Percentiles rank a stretch among this genome's conserved stretches.
phyloP scores from a whole-genome alignment of 2,113 vertebrate species.

The Neomonachus schauinslandi region DNA sequence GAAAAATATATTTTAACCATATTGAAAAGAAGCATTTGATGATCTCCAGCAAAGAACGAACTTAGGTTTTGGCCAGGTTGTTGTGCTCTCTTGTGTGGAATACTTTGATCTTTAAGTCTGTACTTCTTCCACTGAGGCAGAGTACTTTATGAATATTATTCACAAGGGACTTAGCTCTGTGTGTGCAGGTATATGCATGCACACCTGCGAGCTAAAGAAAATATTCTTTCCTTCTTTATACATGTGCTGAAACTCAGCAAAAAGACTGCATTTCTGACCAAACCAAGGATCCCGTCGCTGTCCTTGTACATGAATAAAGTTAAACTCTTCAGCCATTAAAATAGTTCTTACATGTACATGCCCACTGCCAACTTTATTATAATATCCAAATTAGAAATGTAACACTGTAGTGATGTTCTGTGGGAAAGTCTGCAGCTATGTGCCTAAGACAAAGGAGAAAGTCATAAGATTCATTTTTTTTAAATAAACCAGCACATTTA shows the following conservation, averaged over 20 bases:
- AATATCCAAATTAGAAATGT: neutral
- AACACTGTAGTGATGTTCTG: neutral
- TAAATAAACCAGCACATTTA: neutral
- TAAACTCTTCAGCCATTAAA: constrained; percentile 34
- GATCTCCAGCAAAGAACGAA: constrained; percentile 22
- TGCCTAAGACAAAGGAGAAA: neutral
- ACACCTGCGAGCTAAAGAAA: neutral
- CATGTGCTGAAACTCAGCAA: neutral
- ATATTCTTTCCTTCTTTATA: constrained; percentile 39
- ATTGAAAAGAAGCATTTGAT: neutral
- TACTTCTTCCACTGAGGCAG: constrained; percentile 13
- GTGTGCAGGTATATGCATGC: neutral
- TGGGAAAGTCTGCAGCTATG: neutral
- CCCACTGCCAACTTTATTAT: constrained; percentile 19
- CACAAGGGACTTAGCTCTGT: neutral
- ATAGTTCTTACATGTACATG: neutral
- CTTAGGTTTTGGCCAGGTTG: constrained; percentile 7
- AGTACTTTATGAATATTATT: constrained; percentile 19
- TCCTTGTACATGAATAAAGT: constrained; percentile 9
- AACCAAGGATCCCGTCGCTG: neutral
- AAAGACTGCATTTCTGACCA: constrained; percentile 24
- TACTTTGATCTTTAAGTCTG: constrained; percentile 40
- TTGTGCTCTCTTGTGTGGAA: constrained; percentile 34
- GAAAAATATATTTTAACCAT: constrained; percentile 18
- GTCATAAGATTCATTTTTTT: neutral